A percentile compares a stretch with the other conserved stretches of the same genome.
These are phyloP conservation scores for Euthynnus affinis DNA, from an alignment of 2,797 vertebrate species.

Conservation along the genomic window DNA sequence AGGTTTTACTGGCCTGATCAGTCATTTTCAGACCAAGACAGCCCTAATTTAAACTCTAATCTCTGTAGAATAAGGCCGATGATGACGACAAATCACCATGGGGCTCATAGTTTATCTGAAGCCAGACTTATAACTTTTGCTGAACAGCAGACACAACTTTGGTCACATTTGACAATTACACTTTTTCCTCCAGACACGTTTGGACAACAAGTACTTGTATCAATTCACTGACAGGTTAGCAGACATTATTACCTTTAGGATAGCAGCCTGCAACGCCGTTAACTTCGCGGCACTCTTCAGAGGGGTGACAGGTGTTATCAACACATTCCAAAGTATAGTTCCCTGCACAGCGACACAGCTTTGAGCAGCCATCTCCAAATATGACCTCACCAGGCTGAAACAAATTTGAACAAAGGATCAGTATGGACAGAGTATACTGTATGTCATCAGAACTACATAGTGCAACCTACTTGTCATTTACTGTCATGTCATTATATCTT, in stretches of 20 bases:
- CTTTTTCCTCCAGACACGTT: background rate
- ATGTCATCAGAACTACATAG: background rate
- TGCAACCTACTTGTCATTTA: too few relatives aligned
- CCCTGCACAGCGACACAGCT: slow-evolving; percentile 83
- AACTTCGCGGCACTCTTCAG: slow-evolving; percentile 83
- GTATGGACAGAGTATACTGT: background rate
- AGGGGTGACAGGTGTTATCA: slow-evolving; percentile 82
- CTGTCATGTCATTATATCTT: background rate
- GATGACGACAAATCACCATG: too few relatives aligned
- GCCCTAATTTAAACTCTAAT: background rate
- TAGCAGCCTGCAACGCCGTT: slow-evolving; percentile 81
- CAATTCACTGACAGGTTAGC: background rate
- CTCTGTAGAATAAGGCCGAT: background rate
- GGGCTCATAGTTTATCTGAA: too few relatives aligned
- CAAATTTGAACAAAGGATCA: slow-evolving; percentile 5
- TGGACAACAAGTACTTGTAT: background rate
- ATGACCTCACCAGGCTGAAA: slow-evolving; percentile 79
- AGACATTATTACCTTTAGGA: slow-evolving; percentile 80
- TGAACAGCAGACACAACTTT: too few relatives aligned
- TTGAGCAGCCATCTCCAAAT: slow-evolving; percentile 81
- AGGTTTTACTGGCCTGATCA: background rate
- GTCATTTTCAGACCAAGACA: background rate
- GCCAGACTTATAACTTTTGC: too few relatives aligned
- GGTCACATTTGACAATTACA: background rate
- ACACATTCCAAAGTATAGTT: slow-evolving; percentile 86